Evolutionary conservation across 2,888 invertebrate species (phyloP), one percentile per base, ranked within the genome.

Genomic region (Drosophila stalkeri): DNA sequence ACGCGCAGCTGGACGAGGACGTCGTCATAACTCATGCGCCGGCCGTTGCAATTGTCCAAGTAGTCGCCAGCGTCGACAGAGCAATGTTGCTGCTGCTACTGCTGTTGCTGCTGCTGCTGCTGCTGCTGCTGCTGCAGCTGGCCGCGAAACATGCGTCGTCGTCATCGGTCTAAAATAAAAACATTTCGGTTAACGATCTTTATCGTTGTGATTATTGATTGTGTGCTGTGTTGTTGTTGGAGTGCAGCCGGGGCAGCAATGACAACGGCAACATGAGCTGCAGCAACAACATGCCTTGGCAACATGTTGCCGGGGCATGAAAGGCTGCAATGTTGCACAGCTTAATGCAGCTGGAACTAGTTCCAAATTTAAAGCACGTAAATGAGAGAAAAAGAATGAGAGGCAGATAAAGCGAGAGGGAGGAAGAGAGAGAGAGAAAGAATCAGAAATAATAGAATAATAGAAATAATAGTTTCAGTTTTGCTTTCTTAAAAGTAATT

Each of bases 151-250:
- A 75, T 72, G 54, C 71, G 66, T 65, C 41, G 47, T 80, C 78
- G 64, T 80, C 81, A 78, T 61, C 80, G 70, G 67, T 66, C 91
- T 77, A 72, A 86, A 89, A 86, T 89, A 89, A 89, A 86, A 89
- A 89, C 86, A 89, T 86, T 86, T 89, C 88, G 83, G 80, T 86
- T 89, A 86, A 92, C 90, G 92, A 92, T 92, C 91, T 90, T 92
- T 92, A 92, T 92, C 92, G 91, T 77, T 91, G 86, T 88, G 92
- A 92, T 92, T 92, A 92, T 92, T 92, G 92, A 92, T 92, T 92
- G 90, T 84, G 64, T 64, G 70, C 74, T 39, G 47, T 46, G 41
- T 57, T 43, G 76, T 61, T 72, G 82, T 62, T 73, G 63, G 41
- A 59, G 49, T 27, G 33, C 51, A 62, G 43, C 49, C 61, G 51